These are phyloP conservation scores for Sphaeramia orbicularis DNA, from an alignment of 2,797 vertebrate species.

Conservation along the genomic window DNA sequence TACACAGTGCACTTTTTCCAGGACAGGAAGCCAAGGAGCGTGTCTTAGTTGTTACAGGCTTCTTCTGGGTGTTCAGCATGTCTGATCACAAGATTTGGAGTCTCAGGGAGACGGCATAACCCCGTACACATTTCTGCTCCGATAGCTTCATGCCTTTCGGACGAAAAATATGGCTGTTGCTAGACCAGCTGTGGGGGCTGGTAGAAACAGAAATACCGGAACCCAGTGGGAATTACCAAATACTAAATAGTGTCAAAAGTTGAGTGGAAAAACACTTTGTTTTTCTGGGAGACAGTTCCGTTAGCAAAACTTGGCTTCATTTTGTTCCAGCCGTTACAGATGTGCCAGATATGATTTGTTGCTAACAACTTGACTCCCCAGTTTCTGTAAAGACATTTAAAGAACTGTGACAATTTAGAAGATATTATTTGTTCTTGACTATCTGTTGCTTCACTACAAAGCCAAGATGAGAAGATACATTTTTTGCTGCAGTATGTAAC, in stretches of 20 bases:
- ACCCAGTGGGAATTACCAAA: neutral
- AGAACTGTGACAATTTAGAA: slow-evolving; percentile 1
- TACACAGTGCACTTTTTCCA: neutral
- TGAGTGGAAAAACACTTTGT: neutral
- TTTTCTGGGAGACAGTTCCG: slow-evolving; percentile 11
- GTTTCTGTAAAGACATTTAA: slow-evolving; percentile 10
- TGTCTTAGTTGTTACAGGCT: neutral
- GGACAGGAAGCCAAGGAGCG: slow-evolving; percentile 5
- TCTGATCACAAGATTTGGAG: neutral
- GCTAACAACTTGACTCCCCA: slow-evolving; percentile 9
- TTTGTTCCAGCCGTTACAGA: slow-evolving; percentile 15
- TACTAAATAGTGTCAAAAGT: neutral
- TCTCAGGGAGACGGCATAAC: neutral
- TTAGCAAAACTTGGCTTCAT: slow-evolving; percentile 8
- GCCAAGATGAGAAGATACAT: neutral
- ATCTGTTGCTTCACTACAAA: neutral
- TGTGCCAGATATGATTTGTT: slow-evolving; percentile 44
- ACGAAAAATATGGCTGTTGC: neutral
- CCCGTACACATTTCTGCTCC: no score
- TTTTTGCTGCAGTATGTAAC: slow-evolving; percentile 18
- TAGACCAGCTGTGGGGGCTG: neutral
- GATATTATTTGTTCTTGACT: slow-evolving; percentile 10
- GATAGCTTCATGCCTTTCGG: neutral
- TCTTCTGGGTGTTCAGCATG: neutral
- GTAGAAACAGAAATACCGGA: neutral